A percentile compares a stretch with the other conserved stretches of the same genome.
Evolutionary conservation across 2,113 vertebrate genomes (phyloP).

Genomic region (Cyanistes caeruleus): DNA sequence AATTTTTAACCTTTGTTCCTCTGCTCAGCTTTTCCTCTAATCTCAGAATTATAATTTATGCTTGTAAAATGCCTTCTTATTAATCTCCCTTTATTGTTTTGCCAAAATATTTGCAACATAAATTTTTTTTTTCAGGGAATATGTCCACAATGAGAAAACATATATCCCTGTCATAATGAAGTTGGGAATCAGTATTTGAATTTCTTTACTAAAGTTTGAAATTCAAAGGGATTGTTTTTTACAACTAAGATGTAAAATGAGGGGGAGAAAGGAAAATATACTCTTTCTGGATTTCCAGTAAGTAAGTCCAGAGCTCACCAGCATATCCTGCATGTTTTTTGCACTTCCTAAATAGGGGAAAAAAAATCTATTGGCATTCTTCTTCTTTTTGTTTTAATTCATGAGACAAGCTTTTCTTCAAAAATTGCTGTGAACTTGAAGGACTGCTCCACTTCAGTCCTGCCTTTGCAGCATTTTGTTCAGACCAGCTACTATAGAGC

Average conservation of each 20-base stretch:
- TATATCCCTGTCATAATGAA: neutral
- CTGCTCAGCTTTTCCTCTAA: neutral
- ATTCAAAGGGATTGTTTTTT: neutral
- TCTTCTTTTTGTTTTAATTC: neutral
- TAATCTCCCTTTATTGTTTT: neutral
- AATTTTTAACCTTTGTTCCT: neutral
- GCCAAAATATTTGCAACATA: neutral
- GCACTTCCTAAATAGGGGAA: neutral
- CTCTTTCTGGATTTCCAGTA: neutral
- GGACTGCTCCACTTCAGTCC: neutral
- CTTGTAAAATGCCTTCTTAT: neutral
- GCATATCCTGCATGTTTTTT: neutral
- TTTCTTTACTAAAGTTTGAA: neutral
- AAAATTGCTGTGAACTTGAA: neutral
- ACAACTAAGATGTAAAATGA: neutral
- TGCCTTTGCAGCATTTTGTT: neutral
- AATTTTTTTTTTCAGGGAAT: neutral
- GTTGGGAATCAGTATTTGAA: neutral
- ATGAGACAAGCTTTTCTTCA: fast-evolving
- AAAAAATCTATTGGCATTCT: neutral
- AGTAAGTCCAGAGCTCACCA: neutral
- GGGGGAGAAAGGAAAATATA: neutral
- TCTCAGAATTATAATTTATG: neutral
- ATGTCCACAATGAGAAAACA: fast-evolving
- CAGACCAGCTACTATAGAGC: neutral